Conservation (phyloP, 1,140 invertebrate species). For the Trachelipus rathkii region DNA sequence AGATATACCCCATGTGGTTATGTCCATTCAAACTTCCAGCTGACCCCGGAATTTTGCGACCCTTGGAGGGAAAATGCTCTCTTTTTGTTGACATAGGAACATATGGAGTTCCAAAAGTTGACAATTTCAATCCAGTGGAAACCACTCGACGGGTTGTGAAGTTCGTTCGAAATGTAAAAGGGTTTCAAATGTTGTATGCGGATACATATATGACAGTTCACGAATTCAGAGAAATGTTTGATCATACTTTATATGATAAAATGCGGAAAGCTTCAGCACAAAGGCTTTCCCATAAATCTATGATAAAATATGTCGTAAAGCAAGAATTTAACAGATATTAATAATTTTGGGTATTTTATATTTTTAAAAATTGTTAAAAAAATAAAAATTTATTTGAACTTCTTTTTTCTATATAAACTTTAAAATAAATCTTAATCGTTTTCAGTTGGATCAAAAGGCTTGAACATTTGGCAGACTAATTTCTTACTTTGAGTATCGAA, state of each 20-base stretch:
- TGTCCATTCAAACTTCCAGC: constrained; percentile 69
- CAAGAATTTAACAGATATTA: constrained; percentile 54
- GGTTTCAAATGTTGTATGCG: constrained; percentile 84
- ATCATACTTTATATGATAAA: constrained; percentile 70
- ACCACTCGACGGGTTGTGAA: constrained; percentile 67
- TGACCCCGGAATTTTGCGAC: constrained; percentile 67
- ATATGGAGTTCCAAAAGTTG: constrained; percentile 68
- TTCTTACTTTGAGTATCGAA: constrained; percentile 67
- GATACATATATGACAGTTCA: constrained; percentile 70
- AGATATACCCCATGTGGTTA: constrained; percentile 80
- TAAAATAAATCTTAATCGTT: too few relatives aligned
- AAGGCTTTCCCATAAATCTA: constrained; percentile 77
- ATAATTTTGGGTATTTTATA: not conserved
- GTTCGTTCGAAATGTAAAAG: constrained; percentile 64
- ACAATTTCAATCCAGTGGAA: constrained; percentile 60
- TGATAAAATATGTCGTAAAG: constrained; percentile 69
- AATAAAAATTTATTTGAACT: too few relatives aligned
- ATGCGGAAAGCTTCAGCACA: constrained; percentile 60
- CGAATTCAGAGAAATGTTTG: constrained; percentile 80
- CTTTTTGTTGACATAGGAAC: constrained; percentile 66
- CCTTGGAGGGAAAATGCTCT: constrained; percentile 52
- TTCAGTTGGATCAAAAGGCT: constrained; percentile 55
- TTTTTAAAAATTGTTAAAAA: too few relatives aligned
- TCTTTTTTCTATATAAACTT: too few relatives aligned
- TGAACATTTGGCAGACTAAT: constrained; percentile 66